Evolutionary conservation across 2,797 vertebrate species (phyloP).

Genomic region (Sandelia bainsii): DNA sequence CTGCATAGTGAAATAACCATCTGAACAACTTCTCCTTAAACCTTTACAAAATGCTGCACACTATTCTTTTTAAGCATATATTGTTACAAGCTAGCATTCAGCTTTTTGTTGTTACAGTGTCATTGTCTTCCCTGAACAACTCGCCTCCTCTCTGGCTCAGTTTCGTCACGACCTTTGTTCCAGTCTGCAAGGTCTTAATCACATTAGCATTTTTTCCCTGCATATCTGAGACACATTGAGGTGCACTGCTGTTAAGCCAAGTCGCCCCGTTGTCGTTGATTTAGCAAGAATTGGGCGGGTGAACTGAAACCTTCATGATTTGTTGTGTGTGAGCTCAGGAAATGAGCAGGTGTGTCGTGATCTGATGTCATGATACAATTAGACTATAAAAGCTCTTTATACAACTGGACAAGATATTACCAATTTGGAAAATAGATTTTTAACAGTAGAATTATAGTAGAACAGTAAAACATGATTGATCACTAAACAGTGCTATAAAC

Average conservation of each 20-base stretch:
- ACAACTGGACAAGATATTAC: slow-evolving; percentile 25
- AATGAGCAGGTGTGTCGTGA: slow-evolving; percentile 16
- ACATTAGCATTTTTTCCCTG: slow-evolving; percentile 52
- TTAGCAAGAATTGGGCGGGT: slow-evolving; percentile 47
- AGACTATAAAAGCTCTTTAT: slow-evolving; percentile 25
- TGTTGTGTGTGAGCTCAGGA: slow-evolving; percentile 16
- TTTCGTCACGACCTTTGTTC: slow-evolving; percentile 55
- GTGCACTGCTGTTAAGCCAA: slow-evolving; percentile 39
- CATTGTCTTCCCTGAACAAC: slow-evolving; percentile 3
- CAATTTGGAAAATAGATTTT: slow-evolving; percentile 33
- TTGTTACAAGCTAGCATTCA: slow-evolving; percentile 18
- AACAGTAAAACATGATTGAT: slow-evolving; percentile 48
- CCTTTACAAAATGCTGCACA: slow-evolving; percentile 15
- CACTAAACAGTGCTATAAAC: slow-evolving; percentile 66
- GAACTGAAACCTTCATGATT: slow-evolving; percentile 56
- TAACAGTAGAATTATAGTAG: slow-evolving; percentile 48
- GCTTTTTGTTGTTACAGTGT: slow-evolving; percentile 16
- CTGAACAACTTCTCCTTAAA: background rate
- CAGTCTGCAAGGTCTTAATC: slow-evolving; percentile 45
- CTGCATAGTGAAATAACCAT: slow-evolving; percentile 9
- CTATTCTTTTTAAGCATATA: background rate
- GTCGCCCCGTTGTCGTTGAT: slow-evolving; percentile 26
- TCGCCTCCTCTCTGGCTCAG: slow-evolving; percentile 16
- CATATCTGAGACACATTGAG: slow-evolving; percentile 24
- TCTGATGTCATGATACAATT: slow-evolving; percentile 21